Evolutionary conservation across 2,888 invertebrate species (phyloP).

Genomic region (Digitonthophagus gazella): DNA sequence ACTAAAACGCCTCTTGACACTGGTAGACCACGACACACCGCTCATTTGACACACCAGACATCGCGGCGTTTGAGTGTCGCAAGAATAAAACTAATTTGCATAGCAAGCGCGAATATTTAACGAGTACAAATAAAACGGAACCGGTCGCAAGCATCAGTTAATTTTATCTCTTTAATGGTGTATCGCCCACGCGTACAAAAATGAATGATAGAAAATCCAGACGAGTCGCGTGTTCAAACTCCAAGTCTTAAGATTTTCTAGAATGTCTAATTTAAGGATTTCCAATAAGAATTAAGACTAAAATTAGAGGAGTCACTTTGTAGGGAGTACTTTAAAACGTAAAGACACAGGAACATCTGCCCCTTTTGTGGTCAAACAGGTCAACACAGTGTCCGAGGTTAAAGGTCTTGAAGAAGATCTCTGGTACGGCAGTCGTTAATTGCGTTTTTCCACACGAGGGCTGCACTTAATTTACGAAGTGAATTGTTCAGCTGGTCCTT

Average conservation of each 20-base stretch:
- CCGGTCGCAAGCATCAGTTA: not conserved
- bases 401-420: not conserved
- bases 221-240: too few species aligned
- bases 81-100: not conserved
- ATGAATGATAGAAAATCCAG: not conserved
- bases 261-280: too few species aligned
- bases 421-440: not conserved
- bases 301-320: too few species aligned
- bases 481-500: not conserved
- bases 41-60: too few species aligned
- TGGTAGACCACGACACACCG: too few species aligned
- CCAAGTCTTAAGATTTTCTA: too few species aligned
- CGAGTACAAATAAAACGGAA: not conserved
- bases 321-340: too few species aligned
- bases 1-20: not conserved
- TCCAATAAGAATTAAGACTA: too few species aligned
- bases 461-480: not conserved
- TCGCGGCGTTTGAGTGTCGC: not conserved
- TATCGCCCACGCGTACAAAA: not conserved
- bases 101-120: not conserved
- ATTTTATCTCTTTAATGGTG: not conserved
- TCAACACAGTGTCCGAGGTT: not conserved
- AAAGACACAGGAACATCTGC: not conserved
- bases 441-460: not conserved
- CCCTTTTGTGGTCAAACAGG: not conserved